Conservation (phyloP, 1,140 invertebrate species). For the Zelostemma sp. region DNA sequence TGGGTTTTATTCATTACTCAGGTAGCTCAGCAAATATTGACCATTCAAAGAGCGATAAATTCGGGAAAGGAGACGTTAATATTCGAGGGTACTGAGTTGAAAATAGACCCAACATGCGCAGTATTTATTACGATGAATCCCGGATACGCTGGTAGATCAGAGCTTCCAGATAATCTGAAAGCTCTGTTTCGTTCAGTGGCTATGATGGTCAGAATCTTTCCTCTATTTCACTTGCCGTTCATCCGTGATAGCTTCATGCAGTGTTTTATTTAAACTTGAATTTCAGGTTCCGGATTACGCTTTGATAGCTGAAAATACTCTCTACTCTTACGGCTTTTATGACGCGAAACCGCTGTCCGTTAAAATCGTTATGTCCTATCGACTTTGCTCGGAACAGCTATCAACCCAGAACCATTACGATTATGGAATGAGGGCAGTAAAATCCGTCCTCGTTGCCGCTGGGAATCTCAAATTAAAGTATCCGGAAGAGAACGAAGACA, state of each 20-base stretch:
- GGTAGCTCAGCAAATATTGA: conserved; percentile 88
- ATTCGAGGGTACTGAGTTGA: conserved; percentile 92
- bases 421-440: conserved; percentile 92
- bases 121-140: conserved; percentile 98
- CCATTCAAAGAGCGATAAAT: conserved; percentile 84
- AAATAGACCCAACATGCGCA: conserved; percentile 90
- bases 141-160: conserved; percentile 91
- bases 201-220: conserved; percentile 86
- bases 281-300: conserved; percentile 98
- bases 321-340: conserved; percentile 94
- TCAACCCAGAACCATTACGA: conserved; percentile 97
- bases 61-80: conserved; percentile 79
- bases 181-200: conserved; percentile 95
- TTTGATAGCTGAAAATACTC: conserved; percentile 92
- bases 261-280: too few species aligned
- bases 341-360: conserved; percentile 88
- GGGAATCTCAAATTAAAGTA: conserved; percentile 91
- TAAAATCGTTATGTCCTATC: conserved; percentile 95
- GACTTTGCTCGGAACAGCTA: conserved; percentile 93
- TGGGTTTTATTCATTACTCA: too few species aligned
- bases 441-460: conserved; percentile 90
- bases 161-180: conserved; percentile 95
- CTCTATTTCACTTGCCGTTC: not conserved
- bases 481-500: conserved; percentile 86
- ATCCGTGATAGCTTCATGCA: too few species aligned